A percentile compares a stretch with the other conserved stretches of the same genome.
Evolutionary conservation across 2,797 vertebrate genomes (phyloP).

Genomic region (Heterohyrax brucei): DNA sequence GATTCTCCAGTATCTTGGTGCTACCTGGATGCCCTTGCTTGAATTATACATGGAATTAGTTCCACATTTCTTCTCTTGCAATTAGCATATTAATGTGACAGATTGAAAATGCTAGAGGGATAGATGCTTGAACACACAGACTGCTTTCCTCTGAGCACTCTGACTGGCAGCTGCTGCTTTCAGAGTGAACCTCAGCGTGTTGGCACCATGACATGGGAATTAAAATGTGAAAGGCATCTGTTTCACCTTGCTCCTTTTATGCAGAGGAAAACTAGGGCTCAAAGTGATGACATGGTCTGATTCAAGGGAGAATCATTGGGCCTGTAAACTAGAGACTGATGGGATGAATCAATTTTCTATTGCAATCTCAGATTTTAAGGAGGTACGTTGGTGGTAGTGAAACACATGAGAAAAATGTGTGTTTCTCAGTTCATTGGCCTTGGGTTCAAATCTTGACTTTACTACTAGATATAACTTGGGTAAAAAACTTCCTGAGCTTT

Average conservation of each 20-base stretch:
- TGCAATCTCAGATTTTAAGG: conserved; percentile 33
- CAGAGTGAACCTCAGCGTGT: background rate
- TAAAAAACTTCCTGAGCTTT: conserved; percentile 25
- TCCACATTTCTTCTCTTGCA: conserved; percentile 88
- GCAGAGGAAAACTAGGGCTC: conserved; percentile 43
- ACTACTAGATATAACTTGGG: background rate
- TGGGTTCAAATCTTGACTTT: conserved; percentile 53
- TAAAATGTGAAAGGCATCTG: conserved; percentile 28
- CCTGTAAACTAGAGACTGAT: background rate
- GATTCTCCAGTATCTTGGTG: conserved; percentile 81
- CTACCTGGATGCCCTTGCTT: conserved; percentile 87
- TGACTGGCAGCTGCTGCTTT: conserved; percentile 48
- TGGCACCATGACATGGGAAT: conserved; percentile 25
- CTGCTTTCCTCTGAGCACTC: conserved; percentile 79
- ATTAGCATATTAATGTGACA: conserved; percentile 90
- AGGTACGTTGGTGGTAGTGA: background rate
- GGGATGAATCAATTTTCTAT: background rate
- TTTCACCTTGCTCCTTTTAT: conserved; percentile 47
- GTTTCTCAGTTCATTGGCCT: background rate
- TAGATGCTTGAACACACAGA: conserved; percentile 84
- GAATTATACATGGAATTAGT: conserved; percentile 89
- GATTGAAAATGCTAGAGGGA: conserved; percentile 86
- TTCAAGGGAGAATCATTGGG: background rate
- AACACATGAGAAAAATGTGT: conserved; percentile 54
- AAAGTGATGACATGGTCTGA: background rate